Percentiles rank a stretch among this genome's conserved stretches.
phyloP scores from a whole-genome alignment of 2,113 vertebrate genomes.

The Hydrochoerus hydrochaeris region DNA sequence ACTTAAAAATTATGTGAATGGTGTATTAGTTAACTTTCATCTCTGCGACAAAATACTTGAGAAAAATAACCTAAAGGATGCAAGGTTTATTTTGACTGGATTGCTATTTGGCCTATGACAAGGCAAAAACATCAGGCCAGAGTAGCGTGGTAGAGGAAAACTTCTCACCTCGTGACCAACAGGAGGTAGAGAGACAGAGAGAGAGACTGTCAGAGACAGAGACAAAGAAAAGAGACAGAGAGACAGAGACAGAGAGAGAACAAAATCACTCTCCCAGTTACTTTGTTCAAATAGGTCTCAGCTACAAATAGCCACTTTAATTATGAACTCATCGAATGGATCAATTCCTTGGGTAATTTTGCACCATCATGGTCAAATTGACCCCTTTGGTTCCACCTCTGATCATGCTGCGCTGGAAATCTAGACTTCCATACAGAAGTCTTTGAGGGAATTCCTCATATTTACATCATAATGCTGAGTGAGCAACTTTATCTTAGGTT shows the following conservation, averaged over 20 bases:
- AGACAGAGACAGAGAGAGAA: background rate
- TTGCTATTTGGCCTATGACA: background rate
- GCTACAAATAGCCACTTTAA: background rate
- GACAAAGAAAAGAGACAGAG: background rate
- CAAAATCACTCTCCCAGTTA: background rate
- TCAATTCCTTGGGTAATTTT: background rate
- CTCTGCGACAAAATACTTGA: background rate
- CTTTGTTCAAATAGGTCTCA: background rate
- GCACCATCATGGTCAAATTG: rapidly evolving
- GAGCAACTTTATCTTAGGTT: background rate
- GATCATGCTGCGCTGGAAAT: background rate
- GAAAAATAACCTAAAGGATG: background rate
- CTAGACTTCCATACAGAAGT: background rate
- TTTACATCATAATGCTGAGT: no score
- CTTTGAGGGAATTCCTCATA: background rate
- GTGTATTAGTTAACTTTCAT: background rate
- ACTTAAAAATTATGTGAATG: background rate
- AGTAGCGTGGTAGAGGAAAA: background rate
- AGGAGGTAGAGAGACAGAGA: background rate
- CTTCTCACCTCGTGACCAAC: background rate
- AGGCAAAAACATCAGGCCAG: background rate
- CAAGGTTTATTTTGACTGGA: background rate
- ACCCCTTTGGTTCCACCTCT: background rate
- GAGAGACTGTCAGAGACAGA: background rate
- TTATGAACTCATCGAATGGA: background rate